Conservation (phyloP, 2,888 invertebrate species). For the Pachydiplax longipennis region DNA sequence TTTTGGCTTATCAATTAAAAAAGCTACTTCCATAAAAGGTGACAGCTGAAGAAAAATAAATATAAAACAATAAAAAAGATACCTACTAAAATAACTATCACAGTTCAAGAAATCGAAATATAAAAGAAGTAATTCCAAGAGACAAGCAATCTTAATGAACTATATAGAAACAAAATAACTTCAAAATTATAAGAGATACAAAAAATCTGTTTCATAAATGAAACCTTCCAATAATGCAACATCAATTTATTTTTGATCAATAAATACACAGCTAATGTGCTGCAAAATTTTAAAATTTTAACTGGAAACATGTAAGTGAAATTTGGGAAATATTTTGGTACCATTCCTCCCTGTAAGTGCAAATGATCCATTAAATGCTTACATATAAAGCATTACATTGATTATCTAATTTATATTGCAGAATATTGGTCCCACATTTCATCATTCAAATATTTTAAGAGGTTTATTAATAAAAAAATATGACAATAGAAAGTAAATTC, state of each 20-base stretch:
- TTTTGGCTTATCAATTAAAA: too few relatives aligned
- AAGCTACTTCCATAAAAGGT: too few relatives aligned
- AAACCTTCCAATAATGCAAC: not conserved
- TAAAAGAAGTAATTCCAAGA: too few relatives aligned
- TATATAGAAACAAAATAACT: too few relatives aligned
- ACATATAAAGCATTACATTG: not conserved
- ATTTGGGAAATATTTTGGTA: not conserved
- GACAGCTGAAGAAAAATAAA: too few relatives aligned
- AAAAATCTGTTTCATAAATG: too few relatives aligned
- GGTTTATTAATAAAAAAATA: not conserved
- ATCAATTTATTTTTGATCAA: not conserved
- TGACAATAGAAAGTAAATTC: not conserved
- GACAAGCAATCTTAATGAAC: too few relatives aligned
- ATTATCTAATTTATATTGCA: not conserved
- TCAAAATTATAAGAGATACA: too few relatives aligned
- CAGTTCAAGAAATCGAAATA: too few relatives aligned
- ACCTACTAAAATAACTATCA: too few relatives aligned
- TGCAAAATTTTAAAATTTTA: not conserved
- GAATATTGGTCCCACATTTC: slow-evolving; percentile 8
- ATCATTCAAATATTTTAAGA: not conserved
- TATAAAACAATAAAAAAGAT: too few relatives aligned
- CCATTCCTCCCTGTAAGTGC: not conserved
- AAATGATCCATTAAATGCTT: not conserved
- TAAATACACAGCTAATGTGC: not conserved
- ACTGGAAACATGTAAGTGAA: not conserved